Percentiles rank a stretch among this genome's conserved stretches.
These are phyloP conservation scores for Pyrocoelia pectoralis DNA, from an alignment of 2,888 invertebrate genomes.

Conservation along the genomic window DNA sequence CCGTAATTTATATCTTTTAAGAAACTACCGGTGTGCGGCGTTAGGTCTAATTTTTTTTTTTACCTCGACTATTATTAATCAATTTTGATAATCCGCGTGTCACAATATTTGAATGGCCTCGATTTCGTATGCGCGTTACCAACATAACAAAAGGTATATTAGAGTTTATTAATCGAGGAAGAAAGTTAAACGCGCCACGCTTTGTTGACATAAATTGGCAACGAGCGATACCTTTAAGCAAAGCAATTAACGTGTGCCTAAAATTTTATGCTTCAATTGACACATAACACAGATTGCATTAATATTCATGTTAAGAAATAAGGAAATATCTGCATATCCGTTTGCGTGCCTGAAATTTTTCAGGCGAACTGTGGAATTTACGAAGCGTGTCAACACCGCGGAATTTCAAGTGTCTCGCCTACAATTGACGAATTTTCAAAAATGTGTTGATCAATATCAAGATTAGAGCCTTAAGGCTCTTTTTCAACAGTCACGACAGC, in stretches of 20 bases:
- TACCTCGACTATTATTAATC: background rate
- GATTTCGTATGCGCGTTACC: background rate
- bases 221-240: background rate
- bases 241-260: background rate
- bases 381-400: no score
- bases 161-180: background rate
- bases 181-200: background rate
- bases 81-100: background rate
- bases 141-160: no score
- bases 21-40: background rate
- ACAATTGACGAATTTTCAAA: no score
- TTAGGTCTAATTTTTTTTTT: background rate
- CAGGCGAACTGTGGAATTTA: background rate
- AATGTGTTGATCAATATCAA: no score
- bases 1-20: background rate
- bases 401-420: no score
- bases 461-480: no score
- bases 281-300: background rate
- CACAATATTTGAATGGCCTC: background rate
- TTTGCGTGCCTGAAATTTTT: no score
- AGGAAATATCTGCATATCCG: background rate
- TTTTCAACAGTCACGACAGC: no score
- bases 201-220: background rate
- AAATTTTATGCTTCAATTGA: constrained; percentile 3
- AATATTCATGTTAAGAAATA: background rate